These are phyloP conservation scores for Drosophila seguyi DNA, from an alignment of 1,140 invertebrate species.

Conservation along the genomic window DNA sequence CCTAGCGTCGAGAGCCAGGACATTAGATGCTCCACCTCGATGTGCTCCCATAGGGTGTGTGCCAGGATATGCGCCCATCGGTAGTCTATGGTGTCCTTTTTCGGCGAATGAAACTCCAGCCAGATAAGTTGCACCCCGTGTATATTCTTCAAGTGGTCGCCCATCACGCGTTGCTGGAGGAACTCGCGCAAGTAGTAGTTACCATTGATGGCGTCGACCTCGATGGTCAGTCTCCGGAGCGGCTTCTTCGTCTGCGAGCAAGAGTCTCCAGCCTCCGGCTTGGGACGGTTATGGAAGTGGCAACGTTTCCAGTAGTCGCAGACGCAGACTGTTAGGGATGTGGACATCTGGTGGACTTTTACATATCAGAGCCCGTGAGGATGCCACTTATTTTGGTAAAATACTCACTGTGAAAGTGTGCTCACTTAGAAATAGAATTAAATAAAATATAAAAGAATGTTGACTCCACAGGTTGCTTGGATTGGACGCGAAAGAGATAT, in stretches of 20 bases:
- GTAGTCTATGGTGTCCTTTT: slow-evolving; percentile 88
- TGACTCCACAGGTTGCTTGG: slow-evolving; percentile 17
- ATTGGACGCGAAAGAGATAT: not conserved
- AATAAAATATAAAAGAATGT: not conserved
- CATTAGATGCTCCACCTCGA: slow-evolving; percentile 93
- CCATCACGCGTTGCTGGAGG: slow-evolving; percentile 39
- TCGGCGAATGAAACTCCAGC: slow-evolving; percentile 86
- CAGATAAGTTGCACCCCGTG: slow-evolving; percentile 64
- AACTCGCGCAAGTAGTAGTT: slow-evolving; percentile 71
- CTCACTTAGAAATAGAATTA: not conserved
- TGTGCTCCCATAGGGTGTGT: slow-evolving; percentile 87
- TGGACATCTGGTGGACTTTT: slow-evolving; percentile 1
- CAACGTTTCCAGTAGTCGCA: slow-evolving; percentile 65
- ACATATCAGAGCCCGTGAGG: not conserved
- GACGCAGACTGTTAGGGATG: slow-evolving; percentile 52
- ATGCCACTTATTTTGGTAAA: not conserved
- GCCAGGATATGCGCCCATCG: slow-evolving; percentile 86
- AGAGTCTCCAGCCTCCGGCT: slow-evolving; percentile 1
- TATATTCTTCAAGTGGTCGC: slow-evolving; percentile 6
- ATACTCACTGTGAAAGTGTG: slow-evolving; percentile 4
- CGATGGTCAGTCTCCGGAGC: slow-evolving; percentile 44
- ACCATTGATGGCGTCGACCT: slow-evolving; percentile 68
- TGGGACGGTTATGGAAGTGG: slow-evolving; percentile 48
- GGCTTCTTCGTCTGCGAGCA: not conserved
- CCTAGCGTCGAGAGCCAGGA: slow-evolving; percentile 98